Percentiles rank a stretch among this genome's conserved stretches.
Conservation (phyloP, 2,113 vertebrate species). For the Leucosticte australis region DNA sequence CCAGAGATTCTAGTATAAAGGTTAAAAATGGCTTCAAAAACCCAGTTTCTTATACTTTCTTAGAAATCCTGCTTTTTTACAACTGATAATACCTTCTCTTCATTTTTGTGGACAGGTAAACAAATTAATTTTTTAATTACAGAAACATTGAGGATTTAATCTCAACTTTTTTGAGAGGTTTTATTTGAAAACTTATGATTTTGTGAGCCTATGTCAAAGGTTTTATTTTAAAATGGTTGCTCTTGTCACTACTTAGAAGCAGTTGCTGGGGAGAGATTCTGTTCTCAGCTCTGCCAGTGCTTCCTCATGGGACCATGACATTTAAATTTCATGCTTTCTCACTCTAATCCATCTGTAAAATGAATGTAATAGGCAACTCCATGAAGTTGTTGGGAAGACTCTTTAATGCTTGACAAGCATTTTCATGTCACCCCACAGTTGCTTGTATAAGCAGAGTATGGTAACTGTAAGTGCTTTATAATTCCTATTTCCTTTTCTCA, state of each 20-base stretch:
- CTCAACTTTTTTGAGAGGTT: not conserved
- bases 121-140: not conserved
- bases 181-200: not conserved
- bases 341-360: constrained; percentile 12
- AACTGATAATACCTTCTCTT: not conserved
- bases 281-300: not conserved
- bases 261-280: not conserved
- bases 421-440: not conserved
- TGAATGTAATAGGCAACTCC: not conserved
- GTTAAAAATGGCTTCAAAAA: not conserved
- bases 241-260: not conserved
- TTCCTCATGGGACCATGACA: not conserved
- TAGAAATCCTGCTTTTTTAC: not conserved
- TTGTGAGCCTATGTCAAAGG: not conserved
- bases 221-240: not conserved
- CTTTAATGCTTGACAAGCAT: not conserved
- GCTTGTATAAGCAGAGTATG: not conserved
- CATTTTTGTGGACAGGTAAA: not conserved
- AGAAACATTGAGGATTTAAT: not conserved
- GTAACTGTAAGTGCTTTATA: not conserved
- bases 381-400: not conserved
- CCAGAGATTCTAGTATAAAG: not conserved
- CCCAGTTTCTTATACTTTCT: not conserved
- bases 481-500: not conserved
- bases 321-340: constrained; percentile 24